These are phyloP conservation scores for Halocaridina rubra DNA, from an alignment of 2,888 invertebrate genomes.

Conservation along the genomic window DNA sequence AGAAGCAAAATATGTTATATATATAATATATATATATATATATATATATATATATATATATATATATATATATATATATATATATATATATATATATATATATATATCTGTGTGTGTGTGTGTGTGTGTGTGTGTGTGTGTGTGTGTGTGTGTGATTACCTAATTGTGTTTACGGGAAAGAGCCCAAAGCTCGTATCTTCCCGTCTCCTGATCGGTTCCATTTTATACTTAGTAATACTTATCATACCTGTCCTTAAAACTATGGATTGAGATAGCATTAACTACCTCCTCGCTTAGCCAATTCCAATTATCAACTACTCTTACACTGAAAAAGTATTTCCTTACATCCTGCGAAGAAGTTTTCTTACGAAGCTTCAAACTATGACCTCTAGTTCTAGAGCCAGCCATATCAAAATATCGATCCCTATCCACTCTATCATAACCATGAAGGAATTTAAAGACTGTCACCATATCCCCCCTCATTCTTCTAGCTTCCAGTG, in stretches of 20 bases:
- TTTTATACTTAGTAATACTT: background rate
- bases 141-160: background rate
- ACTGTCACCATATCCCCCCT: too few species aligned
- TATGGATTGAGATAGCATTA: background rate
- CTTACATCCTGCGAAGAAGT: too few species aligned
- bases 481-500: too few species aligned
- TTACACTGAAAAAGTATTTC: too few species aligned
- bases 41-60: background rate
- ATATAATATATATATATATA: background rate
- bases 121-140: background rate
- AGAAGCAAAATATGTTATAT: too few species aligned
- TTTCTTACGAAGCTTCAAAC: too few species aligned
- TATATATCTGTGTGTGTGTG: background rate
- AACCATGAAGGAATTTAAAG: too few species aligned
- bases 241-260: background rate
- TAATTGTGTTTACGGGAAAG: background rate
- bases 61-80: background rate
- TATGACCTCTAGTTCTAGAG: too few species aligned
- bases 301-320: background rate
- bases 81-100: background rate
- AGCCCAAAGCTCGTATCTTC: background rate
- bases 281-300: background rate
- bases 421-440: too few species aligned
- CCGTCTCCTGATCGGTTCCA: background rate
- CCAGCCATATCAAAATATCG: too few species aligned